Evolutionary conservation across 1,140 invertebrate species (phyloP).

Genomic region (Platorchestia sp.): DNA sequence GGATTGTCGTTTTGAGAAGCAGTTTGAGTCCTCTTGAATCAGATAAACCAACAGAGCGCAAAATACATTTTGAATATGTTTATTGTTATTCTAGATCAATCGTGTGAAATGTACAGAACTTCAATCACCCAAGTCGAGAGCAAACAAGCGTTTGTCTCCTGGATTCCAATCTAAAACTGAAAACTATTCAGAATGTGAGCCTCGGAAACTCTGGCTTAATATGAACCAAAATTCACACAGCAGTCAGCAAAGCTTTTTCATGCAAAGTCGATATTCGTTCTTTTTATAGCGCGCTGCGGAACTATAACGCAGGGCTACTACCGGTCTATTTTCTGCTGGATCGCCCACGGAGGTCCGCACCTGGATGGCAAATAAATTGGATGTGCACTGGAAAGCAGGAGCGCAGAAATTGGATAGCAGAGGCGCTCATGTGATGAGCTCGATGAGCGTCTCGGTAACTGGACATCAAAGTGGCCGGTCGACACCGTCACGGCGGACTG

Average conservation of each 20-base stretch:
- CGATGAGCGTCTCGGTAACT: neutral
- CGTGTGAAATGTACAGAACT: too few species aligned
- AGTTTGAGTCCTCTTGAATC: too few species aligned
- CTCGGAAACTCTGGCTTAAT: neutral
- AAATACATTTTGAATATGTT: too few species aligned
- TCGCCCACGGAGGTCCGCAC: neutral
- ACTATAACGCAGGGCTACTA: neutral
- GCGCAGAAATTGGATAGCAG: neutral
- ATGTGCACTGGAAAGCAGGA: neutral
- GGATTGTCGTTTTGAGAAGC: neutral
- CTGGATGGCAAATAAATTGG: neutral
- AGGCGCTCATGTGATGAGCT: neutral
- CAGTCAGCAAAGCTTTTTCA: neutral
- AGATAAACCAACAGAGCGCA: too few species aligned
- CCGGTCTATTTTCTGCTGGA: neutral
- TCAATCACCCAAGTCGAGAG: too few species aligned
- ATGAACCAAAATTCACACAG: neutral
- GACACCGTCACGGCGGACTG: too few species aligned
- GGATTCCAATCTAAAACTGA: neutral
- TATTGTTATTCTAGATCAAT: too few species aligned
- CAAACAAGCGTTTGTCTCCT: neutral
- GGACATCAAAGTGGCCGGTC: neutral
- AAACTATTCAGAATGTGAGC: neutral
- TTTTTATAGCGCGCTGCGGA: neutral
- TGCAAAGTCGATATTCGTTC: neutral